Conservation (phyloP, 2,888 invertebrate genomes). For the Thysanoteuthis rhombus region DNA sequence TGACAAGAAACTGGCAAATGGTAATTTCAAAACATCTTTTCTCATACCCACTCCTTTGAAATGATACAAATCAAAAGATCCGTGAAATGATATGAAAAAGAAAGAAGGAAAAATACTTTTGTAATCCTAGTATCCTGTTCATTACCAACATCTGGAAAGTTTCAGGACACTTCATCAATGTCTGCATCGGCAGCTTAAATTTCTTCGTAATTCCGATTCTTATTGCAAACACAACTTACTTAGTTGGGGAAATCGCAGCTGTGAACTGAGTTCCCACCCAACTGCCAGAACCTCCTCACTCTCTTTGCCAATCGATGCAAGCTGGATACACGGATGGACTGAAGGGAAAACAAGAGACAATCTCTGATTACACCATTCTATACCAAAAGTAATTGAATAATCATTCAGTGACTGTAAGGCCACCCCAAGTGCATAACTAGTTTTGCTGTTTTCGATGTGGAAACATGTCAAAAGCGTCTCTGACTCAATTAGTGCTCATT, state of each 20-base stretch:
- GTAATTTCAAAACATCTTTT: not conserved
- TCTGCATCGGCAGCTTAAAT: not conserved
- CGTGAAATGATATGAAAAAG: not conserved
- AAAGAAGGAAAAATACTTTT: not conserved
- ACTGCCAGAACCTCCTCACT: not conserved
- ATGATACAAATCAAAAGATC: not conserved
- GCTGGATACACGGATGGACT: not conserved
- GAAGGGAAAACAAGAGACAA: not conserved
- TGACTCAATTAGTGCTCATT: not conserved
- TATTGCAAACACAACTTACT: not conserved
- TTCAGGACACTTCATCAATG: not conserved
- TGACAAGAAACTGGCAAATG: not conserved
- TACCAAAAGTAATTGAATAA: constrained; percentile 12
- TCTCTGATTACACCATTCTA: not conserved
- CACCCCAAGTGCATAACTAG: not conserved
- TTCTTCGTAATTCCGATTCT: not conserved
- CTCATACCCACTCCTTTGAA: not conserved
- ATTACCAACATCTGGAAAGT: not conserved
- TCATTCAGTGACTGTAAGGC: not conserved
- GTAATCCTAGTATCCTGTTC: not conserved
- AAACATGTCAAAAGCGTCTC: not conserved
- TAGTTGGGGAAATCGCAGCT: not conserved
- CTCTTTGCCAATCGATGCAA: not conserved
- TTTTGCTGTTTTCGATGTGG: not conserved
- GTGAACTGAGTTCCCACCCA: not conserved